These are phyloP conservation scores for Diacarnus erythraeanus DNA, from an alignment of 37 sponge, comb jelly and placozoan genomes.

Conservation along the genomic window DNA sequence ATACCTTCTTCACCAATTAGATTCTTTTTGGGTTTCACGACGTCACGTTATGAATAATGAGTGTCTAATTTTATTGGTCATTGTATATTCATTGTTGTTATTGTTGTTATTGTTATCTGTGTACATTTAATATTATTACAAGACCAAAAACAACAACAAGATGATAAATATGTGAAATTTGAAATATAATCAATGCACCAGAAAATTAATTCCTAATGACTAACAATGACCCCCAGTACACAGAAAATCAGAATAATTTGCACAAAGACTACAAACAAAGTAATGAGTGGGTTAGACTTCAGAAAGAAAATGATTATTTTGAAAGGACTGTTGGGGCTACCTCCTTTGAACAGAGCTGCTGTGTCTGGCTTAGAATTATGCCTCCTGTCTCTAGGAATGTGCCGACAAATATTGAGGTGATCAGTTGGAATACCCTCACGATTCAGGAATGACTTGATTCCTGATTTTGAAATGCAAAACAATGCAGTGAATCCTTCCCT, in stretches of 20 bases:
- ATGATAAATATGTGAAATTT: too few species aligned
- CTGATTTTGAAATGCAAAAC: slow-evolving; percentile 12
- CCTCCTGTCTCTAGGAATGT: slow-evolving; percentile 70
- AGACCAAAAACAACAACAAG: too few species aligned
- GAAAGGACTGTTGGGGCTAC: slow-evolving; percentile 23
- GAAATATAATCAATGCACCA: too few species aligned
- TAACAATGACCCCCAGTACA: slow-evolving; percentile 2
- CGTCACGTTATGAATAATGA: too few species aligned
- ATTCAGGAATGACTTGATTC: slow-evolving; percentile 40
- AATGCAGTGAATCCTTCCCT: too few species aligned
- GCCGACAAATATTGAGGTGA: slow-evolving; percentile 33
- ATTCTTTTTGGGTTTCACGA: too few species aligned
- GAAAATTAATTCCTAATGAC: too few species aligned
- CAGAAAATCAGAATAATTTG: slow-evolving; percentile 29
- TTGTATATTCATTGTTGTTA: too few species aligned
- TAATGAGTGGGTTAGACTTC: slow-evolving; percentile 25
- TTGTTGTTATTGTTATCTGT: too few species aligned
- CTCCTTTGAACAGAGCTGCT: slow-evolving; percentile 56
- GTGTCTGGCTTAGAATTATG: slow-evolving; percentile 83
- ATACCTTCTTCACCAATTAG: too few species aligned
- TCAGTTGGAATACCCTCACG: slow-evolving; percentile 73
- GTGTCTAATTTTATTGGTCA: too few species aligned
- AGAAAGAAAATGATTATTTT: slow-evolving; percentile 29
- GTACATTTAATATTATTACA: too few species aligned
- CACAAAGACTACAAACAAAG: slow-evolving; percentile 12